Evolutionary conservation across 1,140 invertebrate genomes (phyloP).

Genomic region (Marisa cornuarietis): DNA sequence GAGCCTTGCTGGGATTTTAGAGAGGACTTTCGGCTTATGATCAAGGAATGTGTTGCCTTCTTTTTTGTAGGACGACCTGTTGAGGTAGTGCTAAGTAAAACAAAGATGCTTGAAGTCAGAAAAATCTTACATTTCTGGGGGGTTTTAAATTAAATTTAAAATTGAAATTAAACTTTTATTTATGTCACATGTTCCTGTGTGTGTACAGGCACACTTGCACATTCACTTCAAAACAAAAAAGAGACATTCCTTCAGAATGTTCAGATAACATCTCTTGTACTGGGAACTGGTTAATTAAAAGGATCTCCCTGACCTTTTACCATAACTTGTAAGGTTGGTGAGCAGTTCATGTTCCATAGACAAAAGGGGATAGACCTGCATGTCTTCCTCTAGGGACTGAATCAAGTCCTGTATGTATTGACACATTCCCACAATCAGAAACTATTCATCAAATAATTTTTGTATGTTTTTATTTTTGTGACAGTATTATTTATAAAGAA

Average conservation of each 20-base stretch:
- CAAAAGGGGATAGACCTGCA: slow-evolving; percentile 51
- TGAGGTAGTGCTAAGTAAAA: slow-evolving; percentile 26
- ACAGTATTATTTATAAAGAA: too few species aligned
- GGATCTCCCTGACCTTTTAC: slow-evolving; percentile 27
- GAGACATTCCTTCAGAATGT: neutral
- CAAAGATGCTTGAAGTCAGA: too few species aligned
- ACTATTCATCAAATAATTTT: too few species aligned
- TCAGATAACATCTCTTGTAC: neutral
- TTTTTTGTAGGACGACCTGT: slow-evolving; percentile 32
- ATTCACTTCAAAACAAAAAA: neutral
- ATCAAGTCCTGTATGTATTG: slow-evolving; percentile 72
- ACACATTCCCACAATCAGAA: neutral
- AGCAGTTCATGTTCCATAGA: slow-evolving; percentile 62
- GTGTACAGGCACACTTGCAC: neutral
- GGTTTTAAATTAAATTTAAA: too few species aligned
- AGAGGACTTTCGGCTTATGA: slow-evolving; percentile 40
- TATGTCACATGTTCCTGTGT: neutral
- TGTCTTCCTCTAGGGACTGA: slow-evolving; percentile 74
- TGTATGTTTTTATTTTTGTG: too few species aligned
- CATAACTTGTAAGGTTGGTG: slow-evolving; percentile 48
- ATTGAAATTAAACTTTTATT: too few species aligned
- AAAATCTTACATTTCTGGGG: too few species aligned
- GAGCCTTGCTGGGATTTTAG: slow-evolving; percentile 33
- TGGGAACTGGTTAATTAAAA: neutral
- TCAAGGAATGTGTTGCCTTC: slow-evolving; percentile 42